Percentiles rank a stretch among this genome's conserved stretches.
Evolutionary conservation across 2,113 vertebrate genomes (phyloP).

Genomic region (Antechinus flavipes): DNA sequence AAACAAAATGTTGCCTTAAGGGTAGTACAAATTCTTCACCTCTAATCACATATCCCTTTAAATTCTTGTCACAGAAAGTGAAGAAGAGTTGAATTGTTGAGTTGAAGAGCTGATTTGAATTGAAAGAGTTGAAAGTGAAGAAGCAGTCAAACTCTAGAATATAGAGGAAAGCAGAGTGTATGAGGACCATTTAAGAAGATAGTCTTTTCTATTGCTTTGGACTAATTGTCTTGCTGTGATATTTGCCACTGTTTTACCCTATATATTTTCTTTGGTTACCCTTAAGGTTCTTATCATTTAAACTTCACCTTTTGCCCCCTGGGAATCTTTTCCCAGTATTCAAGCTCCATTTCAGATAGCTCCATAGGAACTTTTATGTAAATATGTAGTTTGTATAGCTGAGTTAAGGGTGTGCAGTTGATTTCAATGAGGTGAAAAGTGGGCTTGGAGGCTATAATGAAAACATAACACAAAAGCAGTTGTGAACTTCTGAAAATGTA

Average conservation of each 20-base stretch:
- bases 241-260: background rate
- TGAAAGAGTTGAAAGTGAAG: no score
- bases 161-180: background rate
- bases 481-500: background rate
- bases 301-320: slow-evolving; percentile 5
- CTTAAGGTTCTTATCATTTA: background rate
- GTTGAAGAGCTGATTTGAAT: no score
- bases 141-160: background rate
- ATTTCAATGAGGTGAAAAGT: background rate
- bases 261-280: background rate
- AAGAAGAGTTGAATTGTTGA: background rate
- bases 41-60: background rate
- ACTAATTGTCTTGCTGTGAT: slow-evolving; percentile 43
- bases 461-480: background rate
- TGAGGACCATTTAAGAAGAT: background rate
- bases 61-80: background rate
- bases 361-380: background rate
- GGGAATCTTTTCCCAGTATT: background rate
- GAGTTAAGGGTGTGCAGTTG: background rate
- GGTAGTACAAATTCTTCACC: background rate
- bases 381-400: background rate
- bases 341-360: background rate
- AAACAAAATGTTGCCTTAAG: background rate
- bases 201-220: background rate
- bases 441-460: background rate